These are phyloP conservation scores for Sylvilagus floridanus DNA, from an alignment of 2,797 vertebrate species.

Conservation along the genomic window DNA sequence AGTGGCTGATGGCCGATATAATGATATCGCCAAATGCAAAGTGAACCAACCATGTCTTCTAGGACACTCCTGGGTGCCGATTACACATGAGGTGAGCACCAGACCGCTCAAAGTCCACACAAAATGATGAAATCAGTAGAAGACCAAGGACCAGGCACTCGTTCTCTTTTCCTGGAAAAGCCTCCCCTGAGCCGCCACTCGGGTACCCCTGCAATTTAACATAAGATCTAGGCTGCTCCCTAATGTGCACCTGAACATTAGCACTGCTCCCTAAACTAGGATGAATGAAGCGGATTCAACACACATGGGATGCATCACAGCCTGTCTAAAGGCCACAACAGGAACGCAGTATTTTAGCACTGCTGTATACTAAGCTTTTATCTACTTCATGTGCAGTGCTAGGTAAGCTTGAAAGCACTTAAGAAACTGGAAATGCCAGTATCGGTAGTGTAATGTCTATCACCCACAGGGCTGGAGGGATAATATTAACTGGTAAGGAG, in stretches of 20 bases:
- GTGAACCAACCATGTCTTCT: conserved; percentile 76
- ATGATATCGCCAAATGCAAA: conserved; percentile 76
- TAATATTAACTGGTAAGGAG: not conserved
- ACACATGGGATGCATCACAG: not conserved
- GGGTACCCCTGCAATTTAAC: not conserved
- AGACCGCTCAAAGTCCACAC: conserved; percentile 52
- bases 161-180: conserved; percentile 30
- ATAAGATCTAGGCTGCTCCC: conserved; percentile 62
- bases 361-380: not conserved
- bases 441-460: not conserved
- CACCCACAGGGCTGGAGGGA: not conserved
- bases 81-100: conserved; percentile 43
- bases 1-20: conserved; percentile 73
- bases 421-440: not conserved
- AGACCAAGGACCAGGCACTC: conserved; percentile 29
- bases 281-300: not conserved
- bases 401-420: conserved; percentile 11
- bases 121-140: conserved; percentile 68
- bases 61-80: conserved; percentile 74
- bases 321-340: conserved; percentile 35
- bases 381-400: not conserved
- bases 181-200: not conserved
- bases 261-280: conserved; percentile 48
- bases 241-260: conserved; percentile 58
- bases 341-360: not conserved